Base-by-base conservation (phyloP, 2,113 vertebrate genomes). In the Xiphias gladius region DNA sequence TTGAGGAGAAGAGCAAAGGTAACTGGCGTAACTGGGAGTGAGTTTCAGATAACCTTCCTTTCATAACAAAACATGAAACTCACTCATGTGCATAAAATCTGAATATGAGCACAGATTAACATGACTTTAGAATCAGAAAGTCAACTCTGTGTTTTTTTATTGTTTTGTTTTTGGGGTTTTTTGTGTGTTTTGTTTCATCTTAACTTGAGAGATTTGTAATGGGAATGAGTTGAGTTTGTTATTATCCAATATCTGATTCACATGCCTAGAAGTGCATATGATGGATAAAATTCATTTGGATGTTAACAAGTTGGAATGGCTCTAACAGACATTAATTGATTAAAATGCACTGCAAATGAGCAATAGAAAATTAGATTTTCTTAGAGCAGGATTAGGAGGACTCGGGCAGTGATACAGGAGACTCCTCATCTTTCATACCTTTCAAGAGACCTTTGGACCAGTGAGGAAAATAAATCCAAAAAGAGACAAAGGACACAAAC, bases 371-470 rank as follows among this genome's bases (percentile, higher is more conserved):
- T 62, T 5, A 64, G 7, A 58, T 43, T 64, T 61, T 58, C 43
- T 61, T 9, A 57, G 22, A 48, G 48, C 39, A 71, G 39, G 68
- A 73, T 83, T 71, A 91, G 37, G 39, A 72, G 61, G 87, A 84
- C 66, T 76, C n/a, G 55, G 66, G 37, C 57, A 67, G 59, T 46
- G 71, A 74, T 43, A 37, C 39, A 30, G 59, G 48, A 82, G 71
- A 16, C 24, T 73, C 46, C 64, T 73, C 32, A 82, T 79, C 82
- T 77, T 70, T 94, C 95, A 94, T 96, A 95, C 94, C 95, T 96
- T 95, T 94, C 93, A 83, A 94, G 93, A 94, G 93, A 96, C 92
- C 95, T 96, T 86, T 94, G 92, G 83, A 93, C 88, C 93, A 95
- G 93, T 86, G 90, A 94, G 88, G 88, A 94, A 94, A 73, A 82